Evolutionary conservation across 2,797 vertebrate species (phyloP).

Genomic region (Pangasius krempfi): DNA sequence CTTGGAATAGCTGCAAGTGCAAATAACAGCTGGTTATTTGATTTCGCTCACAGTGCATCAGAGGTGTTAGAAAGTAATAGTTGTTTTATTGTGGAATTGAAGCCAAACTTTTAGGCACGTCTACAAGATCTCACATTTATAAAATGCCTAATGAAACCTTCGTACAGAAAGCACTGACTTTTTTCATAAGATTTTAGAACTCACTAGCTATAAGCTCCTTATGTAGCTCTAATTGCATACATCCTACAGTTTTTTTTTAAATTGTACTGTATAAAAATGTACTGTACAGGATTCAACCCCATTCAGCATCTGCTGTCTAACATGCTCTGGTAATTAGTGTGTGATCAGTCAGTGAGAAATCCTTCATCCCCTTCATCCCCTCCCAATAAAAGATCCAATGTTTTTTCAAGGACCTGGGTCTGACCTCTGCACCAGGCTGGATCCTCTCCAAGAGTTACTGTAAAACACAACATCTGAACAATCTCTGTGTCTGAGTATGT

Average conservation of each 20-base stretch:
- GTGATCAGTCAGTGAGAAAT: neutral
- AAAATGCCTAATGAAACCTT: neutral
- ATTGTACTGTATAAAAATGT: neutral
- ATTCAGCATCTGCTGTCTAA: constrained; percentile 14
- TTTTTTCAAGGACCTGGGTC: neutral
- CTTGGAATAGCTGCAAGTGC: constrained; percentile 10
- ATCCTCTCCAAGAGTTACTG: constrained; percentile 16
- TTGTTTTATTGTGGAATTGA: neutral
- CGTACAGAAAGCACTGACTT: neutral
- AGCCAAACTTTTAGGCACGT: neutral
- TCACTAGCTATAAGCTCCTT: neutral
- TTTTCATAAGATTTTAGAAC: neutral
- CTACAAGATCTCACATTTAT: neutral
- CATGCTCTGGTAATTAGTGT: neutral
- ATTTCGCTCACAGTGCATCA: neutral
- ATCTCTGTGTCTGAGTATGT: constrained; percentile 14
- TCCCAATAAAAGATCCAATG: constrained; percentile 8
- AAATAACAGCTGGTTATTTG: constrained; percentile 27
- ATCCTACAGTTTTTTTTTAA: neutral
- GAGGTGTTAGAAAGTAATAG: neutral
- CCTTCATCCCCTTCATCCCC: neutral
- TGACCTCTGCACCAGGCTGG: constrained; percentile 19
- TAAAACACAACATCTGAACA: constrained; percentile 13
- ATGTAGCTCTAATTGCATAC: neutral
- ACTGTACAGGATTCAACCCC: neutral